Percentiles rank a stretch among this genome's conserved stretches.
Conservation (phyloP, 1,140 invertebrate genomes). For the Drosophila willistoni region DNA sequence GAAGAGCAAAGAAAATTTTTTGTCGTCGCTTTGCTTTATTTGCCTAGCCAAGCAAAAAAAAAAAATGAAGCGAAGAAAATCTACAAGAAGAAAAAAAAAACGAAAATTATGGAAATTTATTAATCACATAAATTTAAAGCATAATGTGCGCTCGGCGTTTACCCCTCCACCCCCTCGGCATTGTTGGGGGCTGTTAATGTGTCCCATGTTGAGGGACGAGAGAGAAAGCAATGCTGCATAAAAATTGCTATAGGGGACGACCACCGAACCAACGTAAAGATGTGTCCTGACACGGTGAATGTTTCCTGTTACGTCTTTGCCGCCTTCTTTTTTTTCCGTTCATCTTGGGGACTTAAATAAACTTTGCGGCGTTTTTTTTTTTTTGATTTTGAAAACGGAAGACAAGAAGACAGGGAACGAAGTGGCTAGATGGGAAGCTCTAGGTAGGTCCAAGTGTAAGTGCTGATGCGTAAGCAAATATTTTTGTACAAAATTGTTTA, state of each 20-base stretch:
- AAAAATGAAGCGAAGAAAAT: conserved; percentile 46
- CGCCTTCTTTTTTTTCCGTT: conserved; percentile 10
- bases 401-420: conserved; percentile 14
- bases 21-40: conserved; percentile 41
- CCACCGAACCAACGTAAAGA: conserved; percentile 5
- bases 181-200: conserved; percentile 62
- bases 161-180: conserved; percentile 7
- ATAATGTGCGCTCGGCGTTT: conserved; percentile 70
- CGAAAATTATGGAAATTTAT: conserved; percentile 79
- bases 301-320: conserved; percentile 22
- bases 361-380: conserved; percentile 60
- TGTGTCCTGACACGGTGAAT: conserved; percentile 11
- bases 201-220: conserved; percentile 62
- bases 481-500: conserved; percentile 70
- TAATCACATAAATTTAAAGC: conserved; percentile 80
- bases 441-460: conserved; percentile 15
- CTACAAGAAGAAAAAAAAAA: conserved; percentile 14
- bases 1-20: conserved; percentile 9
- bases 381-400: conserved; percentile 34
- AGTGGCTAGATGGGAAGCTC: conserved; percentile 7
- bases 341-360: conserved; percentile 63
- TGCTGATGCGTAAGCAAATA: conserved; percentile 75
- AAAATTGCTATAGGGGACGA: conserved; percentile 67
- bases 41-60: conserved; percentile 44
- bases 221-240: conserved; percentile 55